These are phyloP conservation scores for Musca vetustissima DNA, from an alignment of 1,140 invertebrate genomes.

Conservation along the genomic window DNA sequence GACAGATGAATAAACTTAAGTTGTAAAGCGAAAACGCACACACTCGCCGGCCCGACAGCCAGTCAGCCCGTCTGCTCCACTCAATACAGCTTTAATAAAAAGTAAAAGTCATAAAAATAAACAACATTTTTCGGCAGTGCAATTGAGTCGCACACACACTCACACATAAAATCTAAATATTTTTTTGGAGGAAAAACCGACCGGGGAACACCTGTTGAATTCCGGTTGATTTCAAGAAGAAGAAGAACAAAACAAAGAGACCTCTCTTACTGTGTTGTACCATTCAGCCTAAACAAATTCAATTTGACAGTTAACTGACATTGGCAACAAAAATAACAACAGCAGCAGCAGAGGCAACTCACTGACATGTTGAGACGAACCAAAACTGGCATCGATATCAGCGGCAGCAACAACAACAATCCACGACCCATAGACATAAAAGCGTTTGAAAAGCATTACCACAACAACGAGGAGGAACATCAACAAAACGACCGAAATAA, in stretches of 20 bases:
- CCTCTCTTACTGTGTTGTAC: background rate
- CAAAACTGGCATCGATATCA: background rate
- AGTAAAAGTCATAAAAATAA: background rate
- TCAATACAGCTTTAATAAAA: background rate
- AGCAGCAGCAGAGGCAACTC: too few relatives aligned
- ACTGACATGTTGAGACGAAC: too few relatives aligned
- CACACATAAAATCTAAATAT: background rate
- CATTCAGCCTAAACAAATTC: conserved; percentile 55
- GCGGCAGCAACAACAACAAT: background rate
- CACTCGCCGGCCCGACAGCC: too few relatives aligned
- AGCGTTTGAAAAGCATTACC: conserved; percentile 25
- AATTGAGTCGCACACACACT: background rate
- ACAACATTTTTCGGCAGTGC: background rate
- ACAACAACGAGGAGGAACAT: conserved; percentile 29
- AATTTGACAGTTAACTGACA: conserved; percentile 54
- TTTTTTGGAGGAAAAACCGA: too few relatives aligned
- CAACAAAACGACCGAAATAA: conserved; percentile 34
- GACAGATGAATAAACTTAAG: conserved; percentile 2
- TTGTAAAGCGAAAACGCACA: too few relatives aligned
- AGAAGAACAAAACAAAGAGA: background rate
- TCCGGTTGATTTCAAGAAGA: background rate
- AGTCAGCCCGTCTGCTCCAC: too few relatives aligned
- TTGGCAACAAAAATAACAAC: background rate
- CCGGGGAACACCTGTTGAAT: conserved; percentile 14
- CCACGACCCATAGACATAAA: conserved; percentile 11